Conservation (phyloP, 37 sponge, comb jelly and placozoan genomes). For the Aplysina aerophoba region DNA sequence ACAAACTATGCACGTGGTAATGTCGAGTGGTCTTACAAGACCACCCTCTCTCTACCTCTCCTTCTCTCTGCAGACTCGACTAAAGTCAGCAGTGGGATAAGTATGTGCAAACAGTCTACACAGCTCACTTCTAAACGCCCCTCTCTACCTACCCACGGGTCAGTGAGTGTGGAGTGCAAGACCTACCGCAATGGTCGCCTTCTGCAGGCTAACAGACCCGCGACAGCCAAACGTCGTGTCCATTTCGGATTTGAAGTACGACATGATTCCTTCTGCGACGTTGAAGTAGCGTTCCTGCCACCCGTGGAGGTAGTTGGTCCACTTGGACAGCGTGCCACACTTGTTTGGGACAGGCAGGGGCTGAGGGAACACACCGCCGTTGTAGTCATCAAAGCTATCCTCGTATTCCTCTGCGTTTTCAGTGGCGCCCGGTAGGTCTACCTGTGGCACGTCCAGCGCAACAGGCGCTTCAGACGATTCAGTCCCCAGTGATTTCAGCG, state of each 20-base stretch:
- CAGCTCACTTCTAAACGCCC: too few relatives aligned
- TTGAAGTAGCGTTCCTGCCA: constrained; percentile 94
- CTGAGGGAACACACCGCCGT: neutral
- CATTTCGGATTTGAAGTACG: constrained; percentile 88
- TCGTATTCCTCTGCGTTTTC: constrained; percentile 43
- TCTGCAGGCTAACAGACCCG: constrained; percentile 84
- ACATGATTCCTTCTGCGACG: constrained; percentile 71
- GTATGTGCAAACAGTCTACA: neutral
- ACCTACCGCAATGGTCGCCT: constrained; percentile 68
- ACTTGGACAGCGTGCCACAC: constrained; percentile 76
- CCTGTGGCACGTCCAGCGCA: neutral
- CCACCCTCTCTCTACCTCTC: too few relatives aligned
- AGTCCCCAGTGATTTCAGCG: constrained; percentile 6
- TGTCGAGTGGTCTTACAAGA: too few relatives aligned
- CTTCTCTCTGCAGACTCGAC: too few relatives aligned
- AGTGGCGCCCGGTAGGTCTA: too few relatives aligned
- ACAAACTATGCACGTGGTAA: too few relatives aligned
- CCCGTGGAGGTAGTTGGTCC: constrained; percentile 95
- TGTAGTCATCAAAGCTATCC: constrained; percentile 33
- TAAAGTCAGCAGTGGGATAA: too few relatives aligned
- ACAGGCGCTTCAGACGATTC: constrained; percentile 5
- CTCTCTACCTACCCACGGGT: neutral
- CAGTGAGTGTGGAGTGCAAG: constrained; percentile 10
- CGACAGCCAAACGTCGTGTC: constrained; percentile 88
- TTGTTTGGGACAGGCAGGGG: constrained; percentile 23